phyloP scores from a whole-genome alignment of 2,113 vertebrate genomes.

The Alethe diademata region DNA sequence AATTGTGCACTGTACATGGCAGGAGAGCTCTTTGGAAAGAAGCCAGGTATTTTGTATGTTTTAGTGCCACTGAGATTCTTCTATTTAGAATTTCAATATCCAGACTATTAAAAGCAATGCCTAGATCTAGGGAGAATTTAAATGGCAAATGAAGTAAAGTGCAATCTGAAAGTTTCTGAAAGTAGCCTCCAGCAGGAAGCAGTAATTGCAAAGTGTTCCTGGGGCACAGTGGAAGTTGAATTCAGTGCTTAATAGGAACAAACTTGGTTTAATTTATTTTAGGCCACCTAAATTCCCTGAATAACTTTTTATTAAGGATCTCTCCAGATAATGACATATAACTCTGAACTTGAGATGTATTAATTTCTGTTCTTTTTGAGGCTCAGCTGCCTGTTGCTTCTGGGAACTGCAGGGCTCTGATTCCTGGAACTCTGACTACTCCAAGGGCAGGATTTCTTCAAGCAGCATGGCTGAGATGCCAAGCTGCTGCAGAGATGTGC shows the following conservation, averaged over 20 bases:
- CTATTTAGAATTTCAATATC: background rate
- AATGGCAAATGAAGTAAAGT: background rate
- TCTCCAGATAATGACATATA: background rate
- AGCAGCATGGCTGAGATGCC: background rate
- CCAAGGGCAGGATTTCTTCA: background rate
- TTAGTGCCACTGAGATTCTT: background rate
- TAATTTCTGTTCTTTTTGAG: background rate
- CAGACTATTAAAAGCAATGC: background rate
- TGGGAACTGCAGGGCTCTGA: background rate
- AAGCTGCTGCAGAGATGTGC: background rate
- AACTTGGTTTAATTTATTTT: background rate
- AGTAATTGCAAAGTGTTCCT: background rate
- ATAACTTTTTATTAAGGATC: background rate
- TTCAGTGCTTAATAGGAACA: background rate
- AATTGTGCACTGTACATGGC: background rate
- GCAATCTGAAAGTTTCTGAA: background rate
- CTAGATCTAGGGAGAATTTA: background rate
- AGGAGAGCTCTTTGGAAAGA: background rate
- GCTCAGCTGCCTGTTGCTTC: background rate
- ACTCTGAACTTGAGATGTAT: background rate
- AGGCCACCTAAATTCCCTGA: background rate
- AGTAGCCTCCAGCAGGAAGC: background rate
- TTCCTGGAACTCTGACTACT: background rate
- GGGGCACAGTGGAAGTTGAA: background rate
- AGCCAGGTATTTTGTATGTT: background rate